A percentile compares a stretch with the other conserved stretches of the same genome.
These are phyloP conservation scores for Marmota flaviventris DNA, from an alignment of 2,113 vertebrate species.

Conservation along the genomic window DNA sequence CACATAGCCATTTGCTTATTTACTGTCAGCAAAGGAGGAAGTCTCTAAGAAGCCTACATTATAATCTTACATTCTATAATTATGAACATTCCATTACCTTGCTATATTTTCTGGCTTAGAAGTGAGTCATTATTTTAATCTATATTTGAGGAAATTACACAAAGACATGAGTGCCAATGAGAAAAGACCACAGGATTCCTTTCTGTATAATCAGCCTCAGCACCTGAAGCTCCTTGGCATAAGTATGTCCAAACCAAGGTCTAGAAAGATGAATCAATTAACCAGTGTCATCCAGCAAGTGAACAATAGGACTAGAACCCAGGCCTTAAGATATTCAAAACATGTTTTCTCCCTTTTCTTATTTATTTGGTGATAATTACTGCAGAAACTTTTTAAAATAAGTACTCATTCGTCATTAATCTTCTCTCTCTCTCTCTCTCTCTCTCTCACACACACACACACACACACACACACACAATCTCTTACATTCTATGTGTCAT, in stretches of 20 bases:
- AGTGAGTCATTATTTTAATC: not conserved
- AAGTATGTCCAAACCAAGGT: not conserved
- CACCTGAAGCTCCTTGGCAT: not conserved
- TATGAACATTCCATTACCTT: not conserved
- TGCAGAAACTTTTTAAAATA: not conserved
- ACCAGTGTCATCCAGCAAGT: not conserved
- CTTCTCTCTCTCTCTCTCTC: no score
- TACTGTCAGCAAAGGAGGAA: not conserved
- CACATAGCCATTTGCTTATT: not conserved
- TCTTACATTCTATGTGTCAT: not conserved
- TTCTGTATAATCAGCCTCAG: not conserved
- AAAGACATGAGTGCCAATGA: not conserved
- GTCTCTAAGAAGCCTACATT: not conserved
- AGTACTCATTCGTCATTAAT: not conserved
- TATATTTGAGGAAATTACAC: not conserved
- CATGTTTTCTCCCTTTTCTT: not conserved
- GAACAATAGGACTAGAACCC: not conserved
- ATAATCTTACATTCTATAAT: not conserved
- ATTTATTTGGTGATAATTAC: not conserved
- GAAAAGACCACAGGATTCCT: not conserved
- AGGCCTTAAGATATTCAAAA: not conserved
- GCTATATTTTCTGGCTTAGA: not conserved
- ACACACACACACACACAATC: not conserved
- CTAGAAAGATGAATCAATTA: not conserved
- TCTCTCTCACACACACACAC: not conserved